Evolutionary conservation across 1,140 invertebrate genomes (phyloP).

Genomic region (Aphaenogaster floridana): DNA sequence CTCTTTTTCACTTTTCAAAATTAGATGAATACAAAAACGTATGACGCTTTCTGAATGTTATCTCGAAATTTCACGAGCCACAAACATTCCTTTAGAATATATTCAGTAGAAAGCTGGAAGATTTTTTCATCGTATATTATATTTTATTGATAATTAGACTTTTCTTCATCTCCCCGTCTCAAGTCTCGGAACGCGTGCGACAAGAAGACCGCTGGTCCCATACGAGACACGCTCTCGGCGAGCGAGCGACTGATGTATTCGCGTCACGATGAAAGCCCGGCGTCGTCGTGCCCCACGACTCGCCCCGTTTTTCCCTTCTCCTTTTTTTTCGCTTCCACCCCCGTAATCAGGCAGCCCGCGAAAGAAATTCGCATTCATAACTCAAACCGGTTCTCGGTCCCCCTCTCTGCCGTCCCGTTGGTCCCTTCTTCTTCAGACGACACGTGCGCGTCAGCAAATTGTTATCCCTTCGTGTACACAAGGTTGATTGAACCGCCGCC

Average conservation of each 20-base stretch:
- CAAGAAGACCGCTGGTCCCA: conserved; percentile 72
- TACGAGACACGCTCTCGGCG: conserved; percentile 81
- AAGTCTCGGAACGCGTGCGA: background rate
- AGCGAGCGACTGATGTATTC: conserved; percentile 81
- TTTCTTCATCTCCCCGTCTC: conserved; percentile 3
- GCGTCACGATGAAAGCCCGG: conserved; percentile 80
- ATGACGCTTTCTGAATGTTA: background rate
- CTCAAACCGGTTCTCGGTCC: conserved; percentile 66
- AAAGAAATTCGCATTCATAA: conserved; percentile 84
- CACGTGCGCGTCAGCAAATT: conserved; percentile 73
- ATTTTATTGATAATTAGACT: conserved; percentile 28
- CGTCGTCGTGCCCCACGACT: conserved; percentile 54
- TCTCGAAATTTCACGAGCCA: background rate
- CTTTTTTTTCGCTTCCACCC: conserved; percentile 65
- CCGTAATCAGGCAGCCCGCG: conserved; percentile 75
- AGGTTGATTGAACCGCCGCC: conserved; percentile 62
- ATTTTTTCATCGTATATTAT: background rate
- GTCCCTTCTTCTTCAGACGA: conserved; percentile 24
- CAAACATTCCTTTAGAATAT: background rate
- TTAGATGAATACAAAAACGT: background rate
- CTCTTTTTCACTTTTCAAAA: background rate
- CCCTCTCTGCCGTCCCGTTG: background rate
- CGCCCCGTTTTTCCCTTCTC: conserved; percentile 47
- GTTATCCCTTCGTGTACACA: conserved; percentile 71
- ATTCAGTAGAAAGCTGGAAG: background rate